Conservation (phyloP, 2,888 invertebrate species). For the Spicauda simplicius region DNA sequence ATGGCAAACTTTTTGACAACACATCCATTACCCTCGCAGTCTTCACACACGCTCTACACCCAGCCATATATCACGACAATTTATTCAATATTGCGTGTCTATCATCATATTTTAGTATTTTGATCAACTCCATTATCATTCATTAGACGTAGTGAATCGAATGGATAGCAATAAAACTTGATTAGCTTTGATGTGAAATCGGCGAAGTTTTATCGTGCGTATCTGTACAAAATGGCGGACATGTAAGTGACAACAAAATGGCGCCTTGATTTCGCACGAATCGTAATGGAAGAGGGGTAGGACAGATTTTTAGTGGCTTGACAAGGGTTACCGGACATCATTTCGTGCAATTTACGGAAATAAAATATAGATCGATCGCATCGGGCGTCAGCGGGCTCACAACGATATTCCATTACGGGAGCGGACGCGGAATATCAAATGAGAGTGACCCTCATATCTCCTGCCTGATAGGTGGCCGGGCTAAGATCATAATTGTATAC, state of each 20-base stretch:
- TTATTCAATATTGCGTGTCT: conserved; percentile 22
- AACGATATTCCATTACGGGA: conserved; percentile 79
- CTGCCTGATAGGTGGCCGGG: conserved; percentile 25
- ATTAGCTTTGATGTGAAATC: conserved; percentile 6
- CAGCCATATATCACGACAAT: neutral
- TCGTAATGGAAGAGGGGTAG: conserved; percentile 20
- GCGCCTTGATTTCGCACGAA: conserved; percentile 10
- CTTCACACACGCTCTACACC: neutral
- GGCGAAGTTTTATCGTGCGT: conserved; percentile 2
- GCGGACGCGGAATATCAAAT: conserved; percentile 73
- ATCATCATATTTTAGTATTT: conserved; percentile 29
- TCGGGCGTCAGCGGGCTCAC: conserved; percentile 61
- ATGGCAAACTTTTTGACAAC: no score
- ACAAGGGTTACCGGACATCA: conserved; percentile 73
- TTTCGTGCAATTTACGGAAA: conserved; percentile 76
- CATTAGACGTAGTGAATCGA: neutral
- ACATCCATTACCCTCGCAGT: neutral
- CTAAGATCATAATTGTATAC: conserved; percentile 30
- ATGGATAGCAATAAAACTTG: conserved; percentile 5
- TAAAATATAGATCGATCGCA: conserved; percentile 78
- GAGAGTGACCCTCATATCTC: conserved; percentile 68
- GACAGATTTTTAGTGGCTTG: conserved; percentile 56
- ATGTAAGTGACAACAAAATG: conserved; percentile 21
- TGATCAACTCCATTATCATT: conserved; percentile 13
- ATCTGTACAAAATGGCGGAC: conserved; percentile 12